These are phyloP conservation scores for Oryzias curvinotus DNA, from an alignment of 2,113 vertebrate genomes.

Conservation along the genomic window DNA sequence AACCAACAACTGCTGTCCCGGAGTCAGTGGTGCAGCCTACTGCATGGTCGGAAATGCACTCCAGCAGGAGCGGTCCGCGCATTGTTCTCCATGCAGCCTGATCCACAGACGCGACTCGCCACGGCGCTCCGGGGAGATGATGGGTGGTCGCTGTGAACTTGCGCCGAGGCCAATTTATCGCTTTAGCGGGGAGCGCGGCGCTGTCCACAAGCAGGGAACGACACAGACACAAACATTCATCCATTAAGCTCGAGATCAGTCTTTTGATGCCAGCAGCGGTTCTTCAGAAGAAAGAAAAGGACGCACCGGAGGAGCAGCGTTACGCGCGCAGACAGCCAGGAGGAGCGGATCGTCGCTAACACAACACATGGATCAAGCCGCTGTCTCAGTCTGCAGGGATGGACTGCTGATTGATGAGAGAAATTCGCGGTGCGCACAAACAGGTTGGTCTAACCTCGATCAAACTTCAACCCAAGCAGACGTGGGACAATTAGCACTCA, in stretches of 20 bases:
- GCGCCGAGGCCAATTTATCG: constrained; percentile 20
- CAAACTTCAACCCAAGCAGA: constrained; percentile 55
- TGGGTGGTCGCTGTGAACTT: constrained; percentile 52
- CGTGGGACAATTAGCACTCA: constrained; percentile 43
- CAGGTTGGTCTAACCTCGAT: constrained; percentile 47
- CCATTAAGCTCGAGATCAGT: background rate
- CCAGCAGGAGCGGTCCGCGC: constrained; percentile 22
- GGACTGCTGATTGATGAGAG: constrained; percentile 37
- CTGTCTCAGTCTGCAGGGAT: constrained; percentile 17
- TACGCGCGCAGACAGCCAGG: background rate
- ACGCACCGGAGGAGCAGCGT: constrained; percentile 3
- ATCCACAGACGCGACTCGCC: constrained; percentile 24
- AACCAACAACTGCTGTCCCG: constrained; percentile 60
- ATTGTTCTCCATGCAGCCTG: constrained; percentile 54
- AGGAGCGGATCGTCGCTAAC: constrained; percentile 21
- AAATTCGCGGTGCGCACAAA: constrained; percentile 41
- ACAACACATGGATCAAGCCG: constrained; percentile 34
- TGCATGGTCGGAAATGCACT: constrained; percentile 8
- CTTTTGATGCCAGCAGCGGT: background rate
- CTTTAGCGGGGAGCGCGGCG: constrained; percentile 14
- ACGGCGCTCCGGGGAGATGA: constrained; percentile 23
- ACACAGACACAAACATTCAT: constrained; percentile 1
- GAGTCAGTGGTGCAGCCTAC: constrained; percentile 40
- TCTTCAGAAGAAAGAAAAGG: background rate
- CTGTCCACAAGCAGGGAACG: constrained; percentile 1